Percentiles rank a stretch among this genome's conserved stretches.
Conservation (phyloP, 2,888 invertebrate species). For the Schizaphis graminum region DNA sequence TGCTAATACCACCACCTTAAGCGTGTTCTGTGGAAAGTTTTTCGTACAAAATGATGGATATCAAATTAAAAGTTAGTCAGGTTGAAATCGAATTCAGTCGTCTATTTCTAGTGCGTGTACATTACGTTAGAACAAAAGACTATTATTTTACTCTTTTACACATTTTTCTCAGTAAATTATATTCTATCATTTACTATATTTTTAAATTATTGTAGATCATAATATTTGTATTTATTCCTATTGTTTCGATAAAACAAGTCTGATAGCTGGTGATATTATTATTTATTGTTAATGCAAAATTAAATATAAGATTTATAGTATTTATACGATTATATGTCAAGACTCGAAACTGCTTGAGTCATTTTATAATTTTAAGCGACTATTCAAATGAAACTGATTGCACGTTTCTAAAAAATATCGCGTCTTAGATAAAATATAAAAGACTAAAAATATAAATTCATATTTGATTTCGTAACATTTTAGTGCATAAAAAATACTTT, state of each 20-base stretch:
- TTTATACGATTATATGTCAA: background rate
- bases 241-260: background rate
- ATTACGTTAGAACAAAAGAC: background rate
- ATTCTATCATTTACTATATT: background rate
- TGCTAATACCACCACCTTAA: background rate
- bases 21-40: background rate
- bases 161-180: background rate
- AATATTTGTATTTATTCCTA: background rate
- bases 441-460: background rate
- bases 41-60: background rate
- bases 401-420: background rate
- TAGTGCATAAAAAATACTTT: background rate
- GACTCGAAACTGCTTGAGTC: background rate
- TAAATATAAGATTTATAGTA: too few species aligned
- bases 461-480: background rate
- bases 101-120: background rate
- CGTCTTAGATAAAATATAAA: background rate
- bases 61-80: conserved; percentile 31
- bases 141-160: background rate
- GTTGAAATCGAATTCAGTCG: background rate
- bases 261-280: background rate
- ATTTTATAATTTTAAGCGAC: background rate
- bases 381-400: background rate
- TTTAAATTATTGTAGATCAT: background rate
- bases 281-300: too few species aligned